These are phyloP conservation scores for Heterodera schachtii DNA, from an alignment of 1,140 invertebrate species.

Conservation along the genomic window DNA sequence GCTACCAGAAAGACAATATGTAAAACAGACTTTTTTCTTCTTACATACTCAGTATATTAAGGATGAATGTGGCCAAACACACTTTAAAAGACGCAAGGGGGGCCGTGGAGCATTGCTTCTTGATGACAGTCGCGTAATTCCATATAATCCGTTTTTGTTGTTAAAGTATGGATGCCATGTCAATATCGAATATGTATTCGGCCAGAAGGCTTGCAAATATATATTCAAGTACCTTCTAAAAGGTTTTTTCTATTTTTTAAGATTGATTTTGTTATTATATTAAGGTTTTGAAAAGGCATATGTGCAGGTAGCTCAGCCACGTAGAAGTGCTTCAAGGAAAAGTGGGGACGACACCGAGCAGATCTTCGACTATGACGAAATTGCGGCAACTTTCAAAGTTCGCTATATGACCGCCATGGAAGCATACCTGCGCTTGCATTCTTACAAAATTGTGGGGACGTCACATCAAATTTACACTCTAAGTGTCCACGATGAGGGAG, in stretches of 20 bases:
- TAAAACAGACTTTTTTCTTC: too few species aligned
- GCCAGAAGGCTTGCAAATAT: not conserved
- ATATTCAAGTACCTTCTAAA: not conserved
- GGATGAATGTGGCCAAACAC: not conserved
- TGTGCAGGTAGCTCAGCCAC: not conserved
- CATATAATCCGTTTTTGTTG: not conserved
- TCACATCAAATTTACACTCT: not conserved
- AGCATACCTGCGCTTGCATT: not conserved
- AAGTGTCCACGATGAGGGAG: not conserved
- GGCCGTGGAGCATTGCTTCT: not conserved
- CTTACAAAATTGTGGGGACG: not conserved
- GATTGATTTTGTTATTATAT: not conserved
- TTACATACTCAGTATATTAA: too few species aligned
- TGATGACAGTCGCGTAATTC: not conserved
- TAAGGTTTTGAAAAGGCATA: not conserved
- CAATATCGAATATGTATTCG: too few species aligned
- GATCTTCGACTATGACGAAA: conserved; percentile 1
- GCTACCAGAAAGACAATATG: not conserved
- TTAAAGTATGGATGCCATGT: not conserved
- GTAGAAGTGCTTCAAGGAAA: not conserved
- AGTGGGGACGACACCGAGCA: not conserved
- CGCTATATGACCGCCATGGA: conserved; percentile 9
- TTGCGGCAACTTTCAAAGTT: conserved; percentile 1
- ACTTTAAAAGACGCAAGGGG: not conserved
- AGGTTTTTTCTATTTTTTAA: not conserved